Evolutionary conservation across 2,888 invertebrate genomes (phyloP), one percentile per base, ranked within the genome.

Genomic region (Agrypnus murinus): DNA sequence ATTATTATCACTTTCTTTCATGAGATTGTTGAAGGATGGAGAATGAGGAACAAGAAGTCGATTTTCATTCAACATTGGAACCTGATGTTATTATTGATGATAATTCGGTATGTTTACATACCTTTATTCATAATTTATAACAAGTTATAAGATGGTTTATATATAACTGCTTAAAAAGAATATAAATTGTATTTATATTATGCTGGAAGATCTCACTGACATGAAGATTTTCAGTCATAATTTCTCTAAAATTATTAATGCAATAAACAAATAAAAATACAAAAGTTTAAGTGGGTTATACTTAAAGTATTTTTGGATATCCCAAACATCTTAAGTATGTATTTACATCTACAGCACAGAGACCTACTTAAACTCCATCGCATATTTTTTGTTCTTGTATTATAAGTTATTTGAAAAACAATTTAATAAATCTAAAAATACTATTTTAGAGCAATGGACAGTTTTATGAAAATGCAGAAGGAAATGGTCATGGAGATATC

Each of bases 71-170:
- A 34, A 72, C 78, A 65, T 77, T 83, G 46, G 83, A 83, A 59
- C 83, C 83, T 69, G 80, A 83, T 71, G 81, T 83, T 63, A 82
- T 83, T 67, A 83, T 82, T 62, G 77, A 82, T 69, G 82, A 82
- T 73, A 80, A 77, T 69, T 75, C 75, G 63, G 79, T 78, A 75
- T 71, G 76, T 74, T 17, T 32, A 25, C 9, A 17, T 45, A 14
- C 17, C n/a, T n/a, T n/a, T n/a, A 25, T 31, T 8, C 19, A n/a
- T 25, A 10, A 8, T 12, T n/a, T 36, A 25, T 14, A 15, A 34
- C 19, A 12, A 12, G n/a, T n/a, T n/a, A n/a, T n/a, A n/a, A n/a
- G n/a, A n/a, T n/a, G n/a, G n/a, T n/a, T n/a, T n/a, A n/a, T n/a
- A n/a, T n/a, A n/a, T n/a, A n/a, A n/a, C n/a, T n/a, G n/a, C n/a